Evolutionary conservation across 2,888 invertebrate species (phyloP).

Genomic region (Arenicola marina): DNA sequence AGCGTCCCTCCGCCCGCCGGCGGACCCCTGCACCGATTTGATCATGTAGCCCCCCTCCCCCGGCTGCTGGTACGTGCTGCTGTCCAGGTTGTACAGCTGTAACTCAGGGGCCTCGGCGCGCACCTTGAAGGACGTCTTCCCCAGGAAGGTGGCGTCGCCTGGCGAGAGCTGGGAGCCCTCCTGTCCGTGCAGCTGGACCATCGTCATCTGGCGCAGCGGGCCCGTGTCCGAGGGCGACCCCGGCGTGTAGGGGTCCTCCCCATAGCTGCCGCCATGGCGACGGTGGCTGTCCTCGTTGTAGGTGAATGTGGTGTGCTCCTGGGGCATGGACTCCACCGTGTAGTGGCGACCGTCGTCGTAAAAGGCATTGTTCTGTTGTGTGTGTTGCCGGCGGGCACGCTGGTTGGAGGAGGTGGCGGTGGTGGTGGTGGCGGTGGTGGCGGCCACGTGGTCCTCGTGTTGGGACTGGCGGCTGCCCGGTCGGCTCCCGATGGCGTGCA

Average conservation of each 20-base stretch:
- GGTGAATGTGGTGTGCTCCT: not conserved
- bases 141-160: not conserved
- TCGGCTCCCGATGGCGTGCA: conserved; percentile 19
- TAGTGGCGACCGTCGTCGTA: too few species aligned
- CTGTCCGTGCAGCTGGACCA: not conserved
- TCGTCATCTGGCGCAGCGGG: not conserved
- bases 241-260: not conserved
- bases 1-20: conserved; percentile 1
- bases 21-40: not conserved
- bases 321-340: too few species aligned
- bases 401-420: not conserved
- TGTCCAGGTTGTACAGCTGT: too few species aligned
- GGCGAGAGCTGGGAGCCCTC: not conserved
- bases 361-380: too few species aligned
- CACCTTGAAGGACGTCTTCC: conserved; percentile 3
- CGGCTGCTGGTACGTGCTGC: conserved; percentile 7
- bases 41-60: not conserved
- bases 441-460: not conserved
- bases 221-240: not conserved
- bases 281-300: not conserved
- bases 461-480: not conserved
- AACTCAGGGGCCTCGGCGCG: not conserved
- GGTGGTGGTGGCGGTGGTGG: not conserved
- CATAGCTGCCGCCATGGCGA: not conserved
- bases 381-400: too few species aligned